Base-by-base conservation (phyloP, 1,140 invertebrate species). In the Drosophila suzukii region DNA sequence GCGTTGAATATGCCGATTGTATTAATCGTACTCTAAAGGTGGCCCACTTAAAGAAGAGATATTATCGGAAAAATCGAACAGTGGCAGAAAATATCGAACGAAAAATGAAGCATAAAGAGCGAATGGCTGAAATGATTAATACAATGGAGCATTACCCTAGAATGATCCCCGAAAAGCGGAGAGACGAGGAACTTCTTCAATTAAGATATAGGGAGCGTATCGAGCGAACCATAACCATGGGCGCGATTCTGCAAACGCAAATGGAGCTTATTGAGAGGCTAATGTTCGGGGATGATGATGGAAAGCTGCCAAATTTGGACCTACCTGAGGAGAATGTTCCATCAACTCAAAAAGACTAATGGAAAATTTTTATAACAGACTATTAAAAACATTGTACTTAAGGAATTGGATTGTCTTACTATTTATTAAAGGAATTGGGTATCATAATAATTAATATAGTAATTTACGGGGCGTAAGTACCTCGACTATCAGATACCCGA, bases 51-150 rank as follows among this genome's bases (percentile, higher is more conserved):
- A 17, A 17, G 0, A 62, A n/a, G 11, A 13, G 5, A 0, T 86
- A 86, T 34, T 41, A 41, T 2, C 38, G 49, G 0, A 24, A 30
- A 0, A 47, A 68, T 39, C 83, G 71, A 1, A 86, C 83, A 1
- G 83, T 86, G 3, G 43, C 75, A 4, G 57, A 86, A 34, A 73
- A 86, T 53, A 61, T 86, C 0, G 8, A 68, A 24, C 15, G 5
- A 2, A 17, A n/a, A 6, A 10, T 85, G 24, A 36, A 74, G 2
- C 12, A 53, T 0, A 7, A 7, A 0, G 20, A 13, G 6, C 10
- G 17, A 6, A 8, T 17, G 17, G 38, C 5, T 3, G 8, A 17
- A 12, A 11, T 43, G 7, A 15, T 7, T 0, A 24, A n/a, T 3
- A 11, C 38, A 20, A 3, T 13, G 3, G 6, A 11, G 17, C 24